Evolutionary conservation across 2,797 vertebrate species (phyloP), one percentile per base, ranked within the genome.

Genomic region (Pteronotus mesoamericanus): DNA sequence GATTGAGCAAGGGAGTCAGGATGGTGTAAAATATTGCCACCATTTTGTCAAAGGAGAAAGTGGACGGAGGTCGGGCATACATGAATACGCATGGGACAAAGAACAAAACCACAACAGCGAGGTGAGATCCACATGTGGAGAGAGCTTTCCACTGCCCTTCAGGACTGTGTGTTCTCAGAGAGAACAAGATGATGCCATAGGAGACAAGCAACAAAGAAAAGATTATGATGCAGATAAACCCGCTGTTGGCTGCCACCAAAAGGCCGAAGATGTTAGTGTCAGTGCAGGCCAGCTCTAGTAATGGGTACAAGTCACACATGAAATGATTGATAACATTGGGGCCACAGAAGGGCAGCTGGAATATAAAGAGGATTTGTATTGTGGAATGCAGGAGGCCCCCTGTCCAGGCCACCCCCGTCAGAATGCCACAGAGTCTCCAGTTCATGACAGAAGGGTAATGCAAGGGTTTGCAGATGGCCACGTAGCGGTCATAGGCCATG

Each of bases 391-490:
- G 19, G 15, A 97, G 87, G 1, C 94, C 95, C 15, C 92, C 92
- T n/a, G 18, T 4, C 89, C 96, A 97, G 14, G 94, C 86, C 34
- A 88, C 10, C 0, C 46, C 88, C 1, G 96, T 12, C 18, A 97
- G 32, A 10, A 77, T 42, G 2, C 24, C 29, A 55, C 96, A 98
- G 37, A 96, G 21, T 9, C 5, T 57, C 24, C 34, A 29, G 14
- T 46, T 97, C 96, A 97, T 97, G 44, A 96, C 90, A 2, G 94
- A 88, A 26, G 84, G 64, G 24, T 98, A 98, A 57, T 83, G 96
- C 68, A 98, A 61, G 1, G 97, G 96, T n/a, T 97, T 97, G 48
- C 97, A 98, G 66, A 98, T 98, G 86, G 97, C 97, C 34, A 97
- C 86, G 39, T 98, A 98, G 3, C 94, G 79, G 71, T 98, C 98